phyloP scores from a whole-genome alignment of 30 jellyfish, hydroid and myxozoan species.

The Clytia hemisphaerica region DNA sequence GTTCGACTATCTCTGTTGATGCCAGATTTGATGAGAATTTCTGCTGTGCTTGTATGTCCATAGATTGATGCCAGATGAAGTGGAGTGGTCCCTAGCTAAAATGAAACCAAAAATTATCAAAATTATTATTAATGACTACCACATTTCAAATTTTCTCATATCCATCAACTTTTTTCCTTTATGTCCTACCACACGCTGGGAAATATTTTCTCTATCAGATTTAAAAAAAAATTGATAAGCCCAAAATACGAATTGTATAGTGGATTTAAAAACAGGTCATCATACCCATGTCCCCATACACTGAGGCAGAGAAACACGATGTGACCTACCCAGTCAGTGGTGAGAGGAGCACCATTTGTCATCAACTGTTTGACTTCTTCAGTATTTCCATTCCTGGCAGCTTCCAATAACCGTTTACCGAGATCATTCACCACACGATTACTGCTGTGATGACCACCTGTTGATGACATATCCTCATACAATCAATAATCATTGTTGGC shows the following conservation, averaged over 20 bases:
- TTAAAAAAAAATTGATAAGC: neutral
- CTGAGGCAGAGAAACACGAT: too few relatives aligned
- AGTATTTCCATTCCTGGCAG: constrained; percentile 78
- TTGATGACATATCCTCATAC: too few relatives aligned
- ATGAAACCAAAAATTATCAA: neutral
- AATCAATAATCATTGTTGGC: too few relatives aligned
- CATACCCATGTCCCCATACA: too few relatives aligned
- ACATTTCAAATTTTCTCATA: neutral
- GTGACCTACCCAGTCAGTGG: constrained; percentile 79
- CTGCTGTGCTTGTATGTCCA: constrained; percentile 83
- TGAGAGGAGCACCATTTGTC: constrained; percentile 95
- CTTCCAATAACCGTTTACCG: constrained; percentile 84
- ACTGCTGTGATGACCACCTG: too few relatives aligned
- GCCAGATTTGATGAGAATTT: constrained; percentile 76
- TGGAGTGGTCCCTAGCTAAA: constrained; percentile 91
- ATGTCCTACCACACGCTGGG: neutral
- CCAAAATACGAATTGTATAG: too few relatives aligned
- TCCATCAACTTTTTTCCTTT: neutral
- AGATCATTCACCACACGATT: constrained; percentile 72
- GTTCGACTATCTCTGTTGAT: constrained; percentile 82
- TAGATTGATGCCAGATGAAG: constrained; percentile 82
- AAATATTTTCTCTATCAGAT: neutral
- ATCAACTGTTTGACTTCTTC: constrained; percentile 66
- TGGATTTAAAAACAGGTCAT: too few relatives aligned
- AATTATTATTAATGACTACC: neutral